Base-by-base conservation (phyloP, 2,888 invertebrate species). In the Chymomyza procnemis region DNA sequence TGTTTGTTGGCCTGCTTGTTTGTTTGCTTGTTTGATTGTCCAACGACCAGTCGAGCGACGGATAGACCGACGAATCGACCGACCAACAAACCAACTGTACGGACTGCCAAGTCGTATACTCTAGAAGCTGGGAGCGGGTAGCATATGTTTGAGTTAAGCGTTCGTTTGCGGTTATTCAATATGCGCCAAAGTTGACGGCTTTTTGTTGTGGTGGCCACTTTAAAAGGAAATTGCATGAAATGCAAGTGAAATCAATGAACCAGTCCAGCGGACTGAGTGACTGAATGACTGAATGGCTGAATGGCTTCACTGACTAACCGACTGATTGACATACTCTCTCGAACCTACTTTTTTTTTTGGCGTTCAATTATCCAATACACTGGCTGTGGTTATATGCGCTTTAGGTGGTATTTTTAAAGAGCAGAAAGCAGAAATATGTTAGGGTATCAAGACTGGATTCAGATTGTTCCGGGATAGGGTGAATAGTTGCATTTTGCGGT, bases 81-180 rank as follows among this genome's bases (percentile, higher is more conserved):
- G 4, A 34, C n/a, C 34, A n/a, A n/a, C n/a, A n/a, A n/a, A n/a
- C n/a, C n/a, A n/a, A n/a, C n/a, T n/a, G n/a, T n/a, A n/a, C n/a
- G n/a, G n/a, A n/a, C n/a, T n/a, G n/a, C n/a, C n/a, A n/a, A n/a
- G n/a, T n/a, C n/a, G 69, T 63, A 69, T 66, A 69, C 78, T 74
- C 66, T 69, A 66, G 63, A 8, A 50, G n/a, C n/a, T n/a, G n/a
- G n/a, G n/a, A n/a, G n/a, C n/a, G n/a, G n/a, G n/a, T n/a, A 16
- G 12, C 34, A 41, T 41, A 12, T 72, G 70, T 72, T 79, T 70
- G 70, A 77, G 74, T 76, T 76, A 70, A 84, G 70, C 73, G 75
- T 75, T 81, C 80, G 80, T 71, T 75, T 86, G 83, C 79, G 83
- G 83, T 84, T 84, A 74, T 81, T 84, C 79, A 86, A 84, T 84